Evolutionary conservation across 2,797 vertebrate genomes (phyloP).

Genomic region (Fundulus diaphanus): DNA sequence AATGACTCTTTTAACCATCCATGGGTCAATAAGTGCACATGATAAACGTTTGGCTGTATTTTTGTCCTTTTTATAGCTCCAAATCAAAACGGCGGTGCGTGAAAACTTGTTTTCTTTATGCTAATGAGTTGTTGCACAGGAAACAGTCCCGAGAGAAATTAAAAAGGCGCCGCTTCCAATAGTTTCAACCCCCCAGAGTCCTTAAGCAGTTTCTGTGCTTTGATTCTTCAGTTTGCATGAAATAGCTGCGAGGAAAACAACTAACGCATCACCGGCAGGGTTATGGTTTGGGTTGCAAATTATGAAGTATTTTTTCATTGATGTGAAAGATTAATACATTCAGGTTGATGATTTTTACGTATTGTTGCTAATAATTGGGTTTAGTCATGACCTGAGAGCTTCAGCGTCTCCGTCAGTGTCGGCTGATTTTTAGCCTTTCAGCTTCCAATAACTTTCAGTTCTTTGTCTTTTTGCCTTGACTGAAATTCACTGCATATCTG

Average conservation of each 20-base stretch:
- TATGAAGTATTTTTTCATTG: no score
- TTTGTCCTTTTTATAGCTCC: background rate
- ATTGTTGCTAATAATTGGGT: no score
- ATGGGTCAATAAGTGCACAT: background rate
- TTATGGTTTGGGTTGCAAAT: no score
- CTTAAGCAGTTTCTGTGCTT: background rate
- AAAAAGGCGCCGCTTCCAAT: background rate
- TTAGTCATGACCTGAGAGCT: no score
- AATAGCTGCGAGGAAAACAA: background rate
- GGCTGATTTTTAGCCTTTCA: background rate
- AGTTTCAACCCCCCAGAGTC: background rate
- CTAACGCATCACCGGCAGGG: no score
- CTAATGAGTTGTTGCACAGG: background rate
- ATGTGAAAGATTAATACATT: no score
- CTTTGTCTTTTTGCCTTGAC: constrained; percentile 7
- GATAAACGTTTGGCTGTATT: background rate
- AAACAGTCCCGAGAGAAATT: background rate
- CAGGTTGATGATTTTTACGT: no score
- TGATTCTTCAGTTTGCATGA: background rate
- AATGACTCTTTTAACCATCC: no score
- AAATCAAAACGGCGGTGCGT: background rate
- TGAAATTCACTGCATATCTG: constrained; percentile 12
- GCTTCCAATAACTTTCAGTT: constrained; percentile 5
- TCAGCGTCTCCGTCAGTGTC: background rate
- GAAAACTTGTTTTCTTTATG: background rate